These are phyloP conservation scores for Drosophila sucinea DNA, from an alignment of 1,140 invertebrate species.

Conservation along the genomic window DNA sequence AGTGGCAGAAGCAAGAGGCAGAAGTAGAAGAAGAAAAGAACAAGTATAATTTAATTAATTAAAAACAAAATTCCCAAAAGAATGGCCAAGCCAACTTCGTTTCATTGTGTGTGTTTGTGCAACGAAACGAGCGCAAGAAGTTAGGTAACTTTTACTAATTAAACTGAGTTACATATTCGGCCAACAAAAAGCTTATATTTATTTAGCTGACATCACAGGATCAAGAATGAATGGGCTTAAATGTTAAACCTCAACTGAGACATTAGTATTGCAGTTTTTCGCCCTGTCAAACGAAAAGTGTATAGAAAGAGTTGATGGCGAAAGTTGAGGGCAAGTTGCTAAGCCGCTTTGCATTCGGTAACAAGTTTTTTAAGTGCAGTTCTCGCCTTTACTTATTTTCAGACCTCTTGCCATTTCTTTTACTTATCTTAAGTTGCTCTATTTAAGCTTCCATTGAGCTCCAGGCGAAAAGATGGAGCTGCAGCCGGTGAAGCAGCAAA, in stretches of 20 bases:
- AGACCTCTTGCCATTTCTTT: background rate
- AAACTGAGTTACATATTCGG: slow-evolving; percentile 1
- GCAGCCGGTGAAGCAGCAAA: background rate
- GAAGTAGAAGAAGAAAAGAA: background rate
- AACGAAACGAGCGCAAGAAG: no score
- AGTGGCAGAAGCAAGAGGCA: no score
- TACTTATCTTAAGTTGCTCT: slow-evolving; percentile 2
- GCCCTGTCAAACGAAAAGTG: background rate
- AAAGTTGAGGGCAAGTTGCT: slow-evolving; percentile 11
- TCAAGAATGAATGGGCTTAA: background rate
- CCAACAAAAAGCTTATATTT: background rate
- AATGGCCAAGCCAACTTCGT: background rate
- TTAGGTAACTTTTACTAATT: background rate
- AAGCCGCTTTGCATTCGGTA: slow-evolving; percentile 16
- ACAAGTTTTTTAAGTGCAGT: slow-evolving; percentile 14
- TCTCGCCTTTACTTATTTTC: slow-evolving; percentile 10
- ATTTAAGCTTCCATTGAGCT: slow-evolving; percentile 6
- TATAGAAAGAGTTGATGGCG: background rate
- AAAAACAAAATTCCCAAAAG: slow-evolving; percentile 4
- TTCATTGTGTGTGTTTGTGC: background rate
- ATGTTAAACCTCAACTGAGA: background rate
- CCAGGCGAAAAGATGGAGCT: background rate
- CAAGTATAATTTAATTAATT: slow-evolving; percentile 5
- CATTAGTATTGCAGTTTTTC: slow-evolving; percentile 1
- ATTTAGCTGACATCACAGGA: background rate